Evolutionary conservation across 92 coral and sea anemone genomes (phyloP), one percentile per base, ranked within the genome.

Genomic region (Blastomussa wellsi): DNA sequence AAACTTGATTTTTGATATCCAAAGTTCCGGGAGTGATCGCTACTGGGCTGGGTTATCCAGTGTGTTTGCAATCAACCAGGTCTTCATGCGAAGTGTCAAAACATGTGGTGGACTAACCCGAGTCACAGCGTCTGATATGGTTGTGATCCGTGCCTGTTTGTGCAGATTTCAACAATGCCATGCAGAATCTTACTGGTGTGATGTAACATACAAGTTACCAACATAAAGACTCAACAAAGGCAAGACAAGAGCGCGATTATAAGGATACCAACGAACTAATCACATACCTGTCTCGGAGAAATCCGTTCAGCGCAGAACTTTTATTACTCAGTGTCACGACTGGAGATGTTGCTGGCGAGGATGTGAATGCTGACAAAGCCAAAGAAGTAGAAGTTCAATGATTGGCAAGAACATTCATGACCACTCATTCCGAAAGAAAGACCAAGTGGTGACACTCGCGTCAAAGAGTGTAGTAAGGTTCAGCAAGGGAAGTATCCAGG

Each of bases 41-140:
- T 82, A 49, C 68, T 88, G 88, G 94, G 92, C 90, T 16, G 94
- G 90, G 8, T 73, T 88, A 35, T 87, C 90, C 28, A 85, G 90
- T 17, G 92, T 88, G 20, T 55, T 91, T 15, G 68, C 80, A 38
- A 91, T 91, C 22, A 90, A 91, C 35, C 94, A 91, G 74, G 92
- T 86, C 24, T 69, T 77, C 19, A 87, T 80, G 84, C 57, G 82
- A 3, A 82, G 85, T 60, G 49, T 86, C 10, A 90, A 87, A 53
- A 82, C 88, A 49, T 36, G 38, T 8, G 71, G 71, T 19, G 71
- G 71, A 24, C 35, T 65, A 32, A 48, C 87, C 42, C 52, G 68
- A 53, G 74, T 51, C 28, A 47, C 33, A 35, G 81, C 81, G 15
- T 16, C 60, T 9, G 72, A 53, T 26, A 22, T 36, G 65, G 80